These are phyloP conservation scores for Erannis defoliaria DNA, from an alignment of 2,888 invertebrate genomes.

Conservation along the genomic window DNA sequence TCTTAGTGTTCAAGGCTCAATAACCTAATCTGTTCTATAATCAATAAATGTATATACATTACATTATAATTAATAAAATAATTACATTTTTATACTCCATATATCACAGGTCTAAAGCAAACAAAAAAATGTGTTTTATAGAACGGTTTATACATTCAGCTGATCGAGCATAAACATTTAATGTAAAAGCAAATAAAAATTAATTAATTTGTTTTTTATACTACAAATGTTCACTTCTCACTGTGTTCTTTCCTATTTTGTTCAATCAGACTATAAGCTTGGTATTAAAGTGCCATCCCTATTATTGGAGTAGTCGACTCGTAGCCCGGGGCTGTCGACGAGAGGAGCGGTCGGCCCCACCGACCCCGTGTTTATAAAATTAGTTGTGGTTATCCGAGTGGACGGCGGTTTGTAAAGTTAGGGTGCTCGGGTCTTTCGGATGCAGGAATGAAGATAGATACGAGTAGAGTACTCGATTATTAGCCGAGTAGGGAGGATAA, in stretches of 20 bases:
- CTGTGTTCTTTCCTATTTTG: not conserved
- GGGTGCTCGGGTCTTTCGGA: conserved; percentile 2
- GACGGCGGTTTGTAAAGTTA: conserved; percentile 10
- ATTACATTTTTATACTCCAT: no score
- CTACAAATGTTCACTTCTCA: no score
- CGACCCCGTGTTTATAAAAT: conserved; percentile 35
- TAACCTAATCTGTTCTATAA: no score
- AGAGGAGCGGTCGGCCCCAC: conserved; percentile 23
- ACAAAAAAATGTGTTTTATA: no score
- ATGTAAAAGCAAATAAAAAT: no score
- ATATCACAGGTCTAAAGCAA: no score
- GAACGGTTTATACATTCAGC: no score
- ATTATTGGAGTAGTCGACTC: not conserved
- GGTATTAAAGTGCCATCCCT: not conserved
- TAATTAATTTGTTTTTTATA: no score
- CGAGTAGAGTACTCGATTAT: not conserved
- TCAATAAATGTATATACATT: no score
- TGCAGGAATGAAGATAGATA: not conserved
- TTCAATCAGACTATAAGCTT: not conserved
- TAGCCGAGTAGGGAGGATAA: not conserved
- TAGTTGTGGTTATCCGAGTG: conserved; percentile 35
- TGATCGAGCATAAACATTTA: no score
- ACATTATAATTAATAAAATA: no score
- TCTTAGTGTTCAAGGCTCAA: no score
- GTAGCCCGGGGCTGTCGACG: conserved; percentile 28